These are phyloP conservation scores for Frankliniella fusca DNA, from an alignment of 2,888 invertebrate species.

Conservation along the genomic window DNA sequence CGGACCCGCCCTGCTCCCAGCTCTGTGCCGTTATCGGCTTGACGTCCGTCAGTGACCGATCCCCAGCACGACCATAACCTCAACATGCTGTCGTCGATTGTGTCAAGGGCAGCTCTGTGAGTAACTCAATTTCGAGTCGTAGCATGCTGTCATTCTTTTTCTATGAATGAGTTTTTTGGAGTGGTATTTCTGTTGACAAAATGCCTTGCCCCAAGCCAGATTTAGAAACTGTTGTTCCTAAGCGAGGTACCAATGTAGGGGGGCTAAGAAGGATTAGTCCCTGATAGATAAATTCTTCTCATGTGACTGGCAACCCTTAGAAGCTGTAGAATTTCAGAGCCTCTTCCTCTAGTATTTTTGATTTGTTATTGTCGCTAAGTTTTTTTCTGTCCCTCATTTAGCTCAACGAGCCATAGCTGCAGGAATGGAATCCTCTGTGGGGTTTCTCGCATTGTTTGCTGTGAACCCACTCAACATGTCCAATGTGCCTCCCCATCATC, in stretches of 20 bases:
- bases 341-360: background rate
- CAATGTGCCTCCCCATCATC: slow-evolving; percentile 29
- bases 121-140: background rate
- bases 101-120: slow-evolving; percentile 4
- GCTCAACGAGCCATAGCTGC: background rate
- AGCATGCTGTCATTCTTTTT: background rate
- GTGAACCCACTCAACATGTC: background rate
- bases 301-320: background rate
- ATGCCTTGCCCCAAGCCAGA: background rate
- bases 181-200: background rate
- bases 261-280: background rate
- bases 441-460: background rate
- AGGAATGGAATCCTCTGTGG: background rate
- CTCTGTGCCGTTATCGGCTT: background rate
- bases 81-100: slow-evolving; percentile 12
- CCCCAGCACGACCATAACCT: background rate
- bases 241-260: background rate
- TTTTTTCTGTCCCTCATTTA: background rate
- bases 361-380: background rate
- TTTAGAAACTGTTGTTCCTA: background rate
- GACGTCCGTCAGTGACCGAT: background rate
- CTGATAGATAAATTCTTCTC: background rate
- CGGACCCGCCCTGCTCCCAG: background rate
- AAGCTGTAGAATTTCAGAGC: background rate
- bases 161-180: background rate